phyloP scores from a whole-genome alignment of 1,140 invertebrate genomes.

The Formica selysi region DNA sequence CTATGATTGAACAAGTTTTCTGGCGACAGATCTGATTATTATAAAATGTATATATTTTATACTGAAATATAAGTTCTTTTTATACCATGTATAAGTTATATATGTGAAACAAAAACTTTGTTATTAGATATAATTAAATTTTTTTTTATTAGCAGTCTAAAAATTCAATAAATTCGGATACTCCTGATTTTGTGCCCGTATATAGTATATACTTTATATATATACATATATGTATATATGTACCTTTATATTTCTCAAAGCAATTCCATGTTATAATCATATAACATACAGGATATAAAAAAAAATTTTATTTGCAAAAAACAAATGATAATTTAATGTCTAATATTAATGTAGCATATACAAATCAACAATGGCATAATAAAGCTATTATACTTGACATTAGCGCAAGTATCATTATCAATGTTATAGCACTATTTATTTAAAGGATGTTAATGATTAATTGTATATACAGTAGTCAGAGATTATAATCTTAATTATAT shows the following conservation, averaged over 20 bases:
- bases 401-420: slow-evolving; percentile 63
- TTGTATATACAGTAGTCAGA: slow-evolving; percentile 84
- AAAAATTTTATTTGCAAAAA: slow-evolving; percentile 54
- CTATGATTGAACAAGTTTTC: slow-evolving; percentile 20
- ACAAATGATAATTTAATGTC: slow-evolving; percentile 64
- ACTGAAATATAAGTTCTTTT: slow-evolving; percentile 6
- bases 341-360: slow-evolving; percentile 62
- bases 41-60: slow-evolving; percentile 39
- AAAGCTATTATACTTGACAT: slow-evolving; percentile 65
- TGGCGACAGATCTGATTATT: not conserved
- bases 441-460: slow-evolving; percentile 81
- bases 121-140: slow-evolving; percentile 30
- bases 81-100: slow-evolving; percentile 1
- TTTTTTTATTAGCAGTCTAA: slow-evolving; percentile 15
- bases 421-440: slow-evolving; percentile 77
- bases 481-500: slow-evolving; percentile 78
- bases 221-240: not conserved
- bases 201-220: too few relatives aligned
- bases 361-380: slow-evolving; percentile 59
- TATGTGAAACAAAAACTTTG: not conserved
- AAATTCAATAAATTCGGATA: slow-evolving; percentile 35
- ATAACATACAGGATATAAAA: slow-evolving; percentile 49
- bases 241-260: slow-evolving; percentile 12
- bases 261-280: slow-evolving; percentile 31
- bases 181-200: not conserved